Evolutionary conservation across 2,797 vertebrate species (phyloP), one percentile per base, ranked within the genome.

Genomic region (Ptychobarbus kaznakovi): DNA sequence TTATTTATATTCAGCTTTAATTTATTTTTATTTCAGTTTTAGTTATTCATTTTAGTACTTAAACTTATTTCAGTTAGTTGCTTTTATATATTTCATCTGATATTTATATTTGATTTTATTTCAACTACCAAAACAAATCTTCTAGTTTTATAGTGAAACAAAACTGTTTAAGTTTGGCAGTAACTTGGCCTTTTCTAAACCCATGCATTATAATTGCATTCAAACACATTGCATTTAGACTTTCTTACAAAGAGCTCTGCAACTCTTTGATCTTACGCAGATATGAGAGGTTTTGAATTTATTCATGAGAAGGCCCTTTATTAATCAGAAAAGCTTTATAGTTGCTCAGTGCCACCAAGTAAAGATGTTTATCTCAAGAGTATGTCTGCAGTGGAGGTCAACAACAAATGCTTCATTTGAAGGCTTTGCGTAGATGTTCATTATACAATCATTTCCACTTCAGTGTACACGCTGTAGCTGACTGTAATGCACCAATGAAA

Each of bases 281-380:
- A 69, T 84, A 4, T 22, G n/a, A 8, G 15, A 84, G 65, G 16
- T 58, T 78, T 40, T 78, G 49, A 32, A 58, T 44, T n/a, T 18
- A 49, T 46, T 78, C 58, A 58, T n/a, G n/a, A 69, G 63, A 35
- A 28, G 15, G n/a, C 3, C 12, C 10, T 20, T 53, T 66, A 38
- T n/a, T 53, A 53, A 83, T 83, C 61, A 53, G 38, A 53, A 42
- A 49, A 53, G 56, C 32, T 75, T 83, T 38, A 66, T 49, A 73
- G 53, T n/a, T 15, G 58, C 28, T 65, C 81, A 40, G 42, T 51
- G 42, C 65, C 25, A 46, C 18, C 78, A 69, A 38, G 20, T 35
- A 22, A 80, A 68, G 32, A 6, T 80, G 49, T 72, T 58, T 72
- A 72, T 84, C n/a, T 63, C 12, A n/a, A 65, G 13, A 82, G 10